Conservation (phyloP, 2,888 invertebrate species). For the Girardia tigrina region DNA sequence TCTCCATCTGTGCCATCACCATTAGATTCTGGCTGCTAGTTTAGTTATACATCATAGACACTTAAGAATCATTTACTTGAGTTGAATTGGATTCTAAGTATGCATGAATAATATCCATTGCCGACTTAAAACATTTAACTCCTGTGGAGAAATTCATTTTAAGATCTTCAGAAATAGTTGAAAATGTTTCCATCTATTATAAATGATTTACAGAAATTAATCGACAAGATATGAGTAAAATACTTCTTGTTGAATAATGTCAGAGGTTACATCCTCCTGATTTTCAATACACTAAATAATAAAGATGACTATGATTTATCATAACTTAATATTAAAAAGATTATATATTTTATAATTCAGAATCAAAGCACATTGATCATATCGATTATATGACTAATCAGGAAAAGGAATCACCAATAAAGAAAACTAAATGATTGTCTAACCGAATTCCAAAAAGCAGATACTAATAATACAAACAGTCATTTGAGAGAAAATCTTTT, state of each 20-base stretch:
- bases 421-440: too few species aligned
- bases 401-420: too few species aligned
- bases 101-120: not conserved
- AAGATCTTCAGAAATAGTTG: not conserved
- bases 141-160: constrained; percentile 6
- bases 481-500: too few species aligned
- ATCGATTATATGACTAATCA: too few species aligned
- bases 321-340: too few species aligned
- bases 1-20: not conserved
- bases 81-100: not conserved
- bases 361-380: too few species aligned
- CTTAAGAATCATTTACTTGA: not conserved
- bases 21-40: not conserved
- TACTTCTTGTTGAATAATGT: not conserved
- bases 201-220: not conserved
- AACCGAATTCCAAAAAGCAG: too few species aligned
- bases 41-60: not conserved
- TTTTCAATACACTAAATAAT: constrained; percentile 6
- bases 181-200: not conserved
- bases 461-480: too few species aligned
- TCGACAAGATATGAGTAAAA: too few species aligned
- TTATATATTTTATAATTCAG: too few species aligned
- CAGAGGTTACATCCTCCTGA: not conserved
- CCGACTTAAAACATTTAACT: not conserved
- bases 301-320: too few species aligned